A percentile compares a stretch with the other conserved stretches of the same genome.
Conservation (phyloP, 2,113 vertebrate species). For the Rhinopithecus roxellana region DNA sequence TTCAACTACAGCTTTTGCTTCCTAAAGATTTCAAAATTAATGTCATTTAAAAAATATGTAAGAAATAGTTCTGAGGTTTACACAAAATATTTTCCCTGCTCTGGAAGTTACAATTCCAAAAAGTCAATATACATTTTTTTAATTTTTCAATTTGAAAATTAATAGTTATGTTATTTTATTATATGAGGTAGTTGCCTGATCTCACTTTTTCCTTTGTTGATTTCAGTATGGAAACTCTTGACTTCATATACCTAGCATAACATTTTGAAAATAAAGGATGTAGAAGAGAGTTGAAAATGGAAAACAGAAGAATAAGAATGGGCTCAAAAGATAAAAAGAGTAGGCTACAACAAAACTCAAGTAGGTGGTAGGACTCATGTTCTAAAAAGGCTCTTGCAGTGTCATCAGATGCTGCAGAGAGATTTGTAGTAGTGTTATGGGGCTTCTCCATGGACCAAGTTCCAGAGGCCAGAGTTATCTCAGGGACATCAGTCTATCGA, state of each 20-base stretch:
- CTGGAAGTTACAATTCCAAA: neutral
- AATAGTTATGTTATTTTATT: neutral
- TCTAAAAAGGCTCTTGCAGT: neutral
- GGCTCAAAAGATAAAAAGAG: neutral
- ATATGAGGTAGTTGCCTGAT: neutral
- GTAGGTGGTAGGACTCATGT: neutral
- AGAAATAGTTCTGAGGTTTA: neutral
- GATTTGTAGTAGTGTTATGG: neutral
- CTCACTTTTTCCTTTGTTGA: neutral
- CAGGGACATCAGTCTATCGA: neutral
- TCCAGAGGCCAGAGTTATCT: neutral
- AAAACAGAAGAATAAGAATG: neutral
- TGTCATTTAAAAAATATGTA: neutral
- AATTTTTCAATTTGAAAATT: neutral
- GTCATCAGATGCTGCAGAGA: neutral
- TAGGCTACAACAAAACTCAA: neutral
- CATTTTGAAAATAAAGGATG: conserved; percentile 26
- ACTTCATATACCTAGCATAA: neutral
- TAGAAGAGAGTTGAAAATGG: neutral
- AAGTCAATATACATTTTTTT: neutral
- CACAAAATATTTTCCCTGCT: neutral
- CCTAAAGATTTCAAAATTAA: conserved; percentile 80
- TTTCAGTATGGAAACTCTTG: neutral
- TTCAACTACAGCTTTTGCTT: conserved; percentile 89
- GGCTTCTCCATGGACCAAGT: neutral